Base-by-base conservation (phyloP, 2,888 invertebrate genomes). In the Nineta flava region DNA sequence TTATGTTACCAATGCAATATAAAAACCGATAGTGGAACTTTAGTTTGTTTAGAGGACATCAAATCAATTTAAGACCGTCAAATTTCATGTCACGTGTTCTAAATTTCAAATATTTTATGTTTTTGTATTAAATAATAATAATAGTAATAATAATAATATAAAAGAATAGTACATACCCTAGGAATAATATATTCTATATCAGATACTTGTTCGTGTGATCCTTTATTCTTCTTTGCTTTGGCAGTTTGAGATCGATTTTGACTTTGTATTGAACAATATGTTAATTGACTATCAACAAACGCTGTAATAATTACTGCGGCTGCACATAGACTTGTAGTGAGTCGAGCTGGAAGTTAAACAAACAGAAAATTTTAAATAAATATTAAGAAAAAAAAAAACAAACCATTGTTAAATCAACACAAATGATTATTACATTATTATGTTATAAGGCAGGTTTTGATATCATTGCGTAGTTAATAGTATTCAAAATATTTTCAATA, bases 101-200 rank as follows among this genome's bases (percentile, higher is more conserved):
- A n/a, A n/a, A n/a, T n/a, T n/a, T n/a, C n/a, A n/a, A n/a, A n/a
- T n/a, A n/a, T n/a, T n/a, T n/a, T n/a, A n/a, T n/a, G n/a, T n/a
- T n/a, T n/a, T n/a, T n/a, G n/a, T n/a, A n/a, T n/a, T n/a, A n/a
- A n/a, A n/a, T n/a, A n/a, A n/a, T n/a, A n/a, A n/a, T n/a, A n/a
- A n/a, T 7, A 44, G 17, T 7, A 15, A 40, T 13, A 42, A 19
- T 44, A 5, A 34, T 4, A 46, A 46, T 35, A 13, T n/a, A 46
- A 21, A 31, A 31, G 9, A 34, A 46, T 46, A 10, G 32, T 13
- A 48, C 67, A 65, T 62, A 72, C 72, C 65, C 71, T 67, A 51
- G 71, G 71, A 57, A 72, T 69, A 55, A 72, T 71, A 61, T 72
- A 72, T 59, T 72, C 72, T 53, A 70, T 69, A 59, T 72, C 72